Percentiles rank a stretch among this genome's conserved stretches.
These are phyloP conservation scores for Aeoliscus strigatus DNA, from an alignment of 2,797 vertebrate genomes.

Conservation along the genomic window DNA sequence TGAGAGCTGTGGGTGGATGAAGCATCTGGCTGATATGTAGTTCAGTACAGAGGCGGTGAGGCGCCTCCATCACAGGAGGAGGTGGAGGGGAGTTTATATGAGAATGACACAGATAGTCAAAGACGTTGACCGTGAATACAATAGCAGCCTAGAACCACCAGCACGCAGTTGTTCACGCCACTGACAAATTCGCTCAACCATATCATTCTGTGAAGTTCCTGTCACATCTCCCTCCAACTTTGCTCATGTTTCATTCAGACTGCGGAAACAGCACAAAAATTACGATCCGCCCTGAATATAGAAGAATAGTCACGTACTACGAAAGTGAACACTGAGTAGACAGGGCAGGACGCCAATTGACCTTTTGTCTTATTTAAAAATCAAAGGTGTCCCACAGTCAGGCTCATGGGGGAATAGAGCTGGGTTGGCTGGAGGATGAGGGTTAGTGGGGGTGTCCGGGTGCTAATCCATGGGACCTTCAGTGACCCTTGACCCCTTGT, in stretches of 20 bases:
- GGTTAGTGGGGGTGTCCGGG: conserved; percentile 51
- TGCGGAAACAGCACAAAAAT: conserved; percentile 42
- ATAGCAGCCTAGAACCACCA: conserved; percentile 28
- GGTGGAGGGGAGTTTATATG: conserved; percentile 31
- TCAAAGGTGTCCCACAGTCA: conserved; percentile 64
- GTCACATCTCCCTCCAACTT: conserved; percentile 24
- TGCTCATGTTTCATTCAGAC: conserved; percentile 37
- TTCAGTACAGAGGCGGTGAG: conserved; percentile 45
- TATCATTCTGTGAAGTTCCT: conserved; percentile 21
- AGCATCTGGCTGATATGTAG: conserved; percentile 60
- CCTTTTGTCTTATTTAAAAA: conserved; percentile 80
- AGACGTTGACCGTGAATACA: conserved; percentile 40
- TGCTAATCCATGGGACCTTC: conserved; percentile 61
- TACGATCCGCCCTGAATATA: conserved; percentile 58
- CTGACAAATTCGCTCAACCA: conserved; percentile 22
- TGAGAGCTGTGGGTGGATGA: conserved; percentile 33
- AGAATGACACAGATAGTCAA: conserved; percentile 29
- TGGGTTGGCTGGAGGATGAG: conserved; percentile 33
- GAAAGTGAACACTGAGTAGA: conserved; percentile 38
- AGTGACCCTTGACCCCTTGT: conserved; percentile 71
- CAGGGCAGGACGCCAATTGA: conserved; percentile 57
- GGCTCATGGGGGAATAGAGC: conserved; percentile 26
- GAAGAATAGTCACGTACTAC: conserved; percentile 43
- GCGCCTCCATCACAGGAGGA: conserved; percentile 50
- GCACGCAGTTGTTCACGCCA: conserved; percentile 10